Conservation (phyloP, 2,888 invertebrate genomes). For the Ptychoptera albimana region DNA sequence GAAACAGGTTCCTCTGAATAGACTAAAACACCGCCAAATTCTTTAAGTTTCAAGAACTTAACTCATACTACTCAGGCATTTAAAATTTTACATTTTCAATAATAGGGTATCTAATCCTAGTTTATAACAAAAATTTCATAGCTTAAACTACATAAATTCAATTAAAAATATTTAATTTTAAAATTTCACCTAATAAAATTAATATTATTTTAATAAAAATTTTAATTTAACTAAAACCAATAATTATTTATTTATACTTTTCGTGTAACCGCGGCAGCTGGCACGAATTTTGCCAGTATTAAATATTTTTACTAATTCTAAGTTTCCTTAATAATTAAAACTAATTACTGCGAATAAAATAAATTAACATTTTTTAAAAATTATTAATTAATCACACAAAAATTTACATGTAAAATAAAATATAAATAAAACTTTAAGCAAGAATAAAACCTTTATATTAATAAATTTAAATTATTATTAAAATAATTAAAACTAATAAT, state of each 20-base stretch:
- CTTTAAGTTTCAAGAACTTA: conserved; percentile 48
- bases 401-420: conserved; percentile 40
- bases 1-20: conserved; percentile 52
- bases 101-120: conserved; percentile 57
- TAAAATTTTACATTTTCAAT: conserved; percentile 32
- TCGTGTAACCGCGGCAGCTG: conserved; percentile 56
- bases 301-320: conserved; percentile 41
- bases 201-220: conserved; percentile 22
- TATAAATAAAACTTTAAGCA: conserved; percentile 32
- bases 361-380: conserved; percentile 29
- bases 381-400: conserved; percentile 29
- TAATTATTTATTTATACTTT: conserved; percentile 37
- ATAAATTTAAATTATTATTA: conserved; percentile 19
- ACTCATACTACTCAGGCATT: conserved; percentile 37
- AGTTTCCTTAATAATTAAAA: conserved; percentile 41
- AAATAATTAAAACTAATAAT: conserved; percentile 13
- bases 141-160: conserved; percentile 33
- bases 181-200: conserved; percentile 40
- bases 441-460: conserved; percentile 35
- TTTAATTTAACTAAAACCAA: conserved; percentile 26
- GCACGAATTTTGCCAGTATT: conserved; percentile 48
- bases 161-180: conserved; percentile 30
- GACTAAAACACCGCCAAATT: conserved; percentile 54
- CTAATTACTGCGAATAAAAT: conserved; percentile 31
- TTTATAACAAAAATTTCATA: conserved; percentile 31